Evolutionary conservation across 2,113 vertebrate species (phyloP).

Genomic region (Nannospalax galili): DNA sequence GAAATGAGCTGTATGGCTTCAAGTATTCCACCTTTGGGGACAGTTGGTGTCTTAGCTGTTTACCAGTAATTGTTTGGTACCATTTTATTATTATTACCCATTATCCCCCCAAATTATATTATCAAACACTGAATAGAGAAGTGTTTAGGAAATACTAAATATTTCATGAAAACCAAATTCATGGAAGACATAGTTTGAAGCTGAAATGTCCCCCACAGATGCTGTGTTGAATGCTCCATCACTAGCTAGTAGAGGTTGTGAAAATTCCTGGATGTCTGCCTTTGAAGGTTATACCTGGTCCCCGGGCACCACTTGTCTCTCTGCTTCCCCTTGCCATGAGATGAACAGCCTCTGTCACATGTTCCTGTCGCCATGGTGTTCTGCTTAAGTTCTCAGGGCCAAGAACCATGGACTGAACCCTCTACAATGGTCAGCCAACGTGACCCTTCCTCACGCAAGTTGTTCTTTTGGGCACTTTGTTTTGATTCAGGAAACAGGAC

Average conservation of each 20-base stretch:
- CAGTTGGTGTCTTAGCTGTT: background rate
- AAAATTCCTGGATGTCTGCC: background rate
- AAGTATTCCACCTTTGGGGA: background rate
- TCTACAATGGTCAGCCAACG: background rate
- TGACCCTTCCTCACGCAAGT: no score
- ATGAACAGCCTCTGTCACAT: background rate
- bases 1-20: background rate
- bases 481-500: background rate
- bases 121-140: background rate
- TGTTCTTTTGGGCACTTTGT: background rate
- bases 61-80: background rate
- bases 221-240: background rate
- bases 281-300: background rate
- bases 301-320: background rate
- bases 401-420: background rate
- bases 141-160: background rate
- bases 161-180: slow-evolving; percentile 3
- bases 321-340: no score
- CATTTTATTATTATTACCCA: background rate
- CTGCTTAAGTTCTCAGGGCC: background rate
- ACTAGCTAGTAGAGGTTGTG: background rate
- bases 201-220: no score
- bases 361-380: no score
- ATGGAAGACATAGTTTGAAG: background rate
- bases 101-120: background rate